phyloP scores from a whole-genome alignment of 2,797 vertebrate species.

The Dendrocincla fuliginosa region DNA sequence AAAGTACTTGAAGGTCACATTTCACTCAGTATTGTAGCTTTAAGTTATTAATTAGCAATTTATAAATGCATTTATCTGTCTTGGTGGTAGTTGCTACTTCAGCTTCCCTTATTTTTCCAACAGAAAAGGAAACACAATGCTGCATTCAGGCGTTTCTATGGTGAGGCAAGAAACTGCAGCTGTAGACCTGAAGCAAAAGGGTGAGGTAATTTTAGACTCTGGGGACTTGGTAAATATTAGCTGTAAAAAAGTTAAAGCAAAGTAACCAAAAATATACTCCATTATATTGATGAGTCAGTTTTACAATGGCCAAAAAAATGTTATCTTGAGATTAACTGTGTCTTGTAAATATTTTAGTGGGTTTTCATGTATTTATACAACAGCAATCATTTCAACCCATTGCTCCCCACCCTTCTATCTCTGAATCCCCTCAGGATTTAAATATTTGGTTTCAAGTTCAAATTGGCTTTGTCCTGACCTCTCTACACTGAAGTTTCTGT shows the following conservation, averaged over 20 bases:
- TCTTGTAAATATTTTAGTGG: constrained; percentile 64
- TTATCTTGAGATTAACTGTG: constrained; percentile 73
- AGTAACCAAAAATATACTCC: constrained; percentile 66
- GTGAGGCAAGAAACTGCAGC: constrained; percentile 94
- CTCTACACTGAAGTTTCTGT: constrained; percentile 7
- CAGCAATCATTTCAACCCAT: not conserved
- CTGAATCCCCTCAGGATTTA: constrained; percentile 4
- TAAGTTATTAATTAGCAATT: constrained; percentile 71
- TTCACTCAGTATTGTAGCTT: constrained; percentile 34
- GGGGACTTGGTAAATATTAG: constrained; percentile 96
- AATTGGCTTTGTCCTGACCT: constrained; percentile 39
- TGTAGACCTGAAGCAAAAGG: constrained; percentile 85
- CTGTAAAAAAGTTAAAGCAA: constrained; percentile 85
- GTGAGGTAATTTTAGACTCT: constrained; percentile 93
- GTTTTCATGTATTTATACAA: constrained; percentile 62
- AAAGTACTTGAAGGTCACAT: constrained; percentile 55
- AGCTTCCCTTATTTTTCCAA: constrained; percentile 84
- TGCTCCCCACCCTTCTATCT: not conserved
- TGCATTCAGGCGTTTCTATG: constrained; percentile 90
- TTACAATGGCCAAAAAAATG: constrained; percentile 57
- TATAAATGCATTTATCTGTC: constrained; percentile 68
- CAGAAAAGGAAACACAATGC: constrained; percentile 88
- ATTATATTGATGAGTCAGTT: constrained; percentile 69
- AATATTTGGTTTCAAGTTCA: constrained; percentile 62
- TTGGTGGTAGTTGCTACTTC: constrained; percentile 72